Base-by-base conservation (phyloP, 1,140 invertebrate species). In the Cotesia chilonis region DNA sequence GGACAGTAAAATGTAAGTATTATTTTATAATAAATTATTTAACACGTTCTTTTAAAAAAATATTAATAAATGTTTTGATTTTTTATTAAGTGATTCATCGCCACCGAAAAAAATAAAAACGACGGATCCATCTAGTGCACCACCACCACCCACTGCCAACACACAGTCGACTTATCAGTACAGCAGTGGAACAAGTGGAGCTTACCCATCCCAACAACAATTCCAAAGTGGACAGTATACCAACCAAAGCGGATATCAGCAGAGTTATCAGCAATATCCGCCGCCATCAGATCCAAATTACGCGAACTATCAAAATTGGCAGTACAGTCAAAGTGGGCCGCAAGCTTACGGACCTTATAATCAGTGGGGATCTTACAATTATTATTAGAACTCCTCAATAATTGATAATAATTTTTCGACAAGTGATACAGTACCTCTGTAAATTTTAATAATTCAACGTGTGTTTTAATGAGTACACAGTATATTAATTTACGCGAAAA, bases 281-380 rank as follows among this genome's bases (percentile, higher is more conserved):
- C 83, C 85, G 0, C 84, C 85, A n/a, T 88, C 88, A 0, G 88
- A 89, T 78, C 88, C 87, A 0, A 89, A 88, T 65, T 89, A 89
- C 67, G 84, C 84, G 0, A 87, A 89, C 73, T 92, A 92, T 73
- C 91, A 91, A 78, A 91, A 91, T 76, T 92, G 91, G 91, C 89
- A 90, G 67, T 91, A 92, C 70, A 88, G 90, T 3, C 90, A 92
- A 75, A 85, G 90, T 41, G 87, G 88, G 55, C 85, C 86, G 3
- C 86, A 87, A 57, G 81, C 86, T 10, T 90, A 91, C 65, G 87
- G 89, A n/a, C 87, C 89, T 28, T 92, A 92, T 74, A 91, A 91
- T 77, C 91, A 92, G 70, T 92, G 91, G 91, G 89, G 91, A 61
- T 87, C 86, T 12, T 89, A 89, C 69, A 88, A 88, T 73, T 88